Base-by-base conservation (phyloP, 2,888 invertebrate species). In the Fabriciana adippe region DNA sequence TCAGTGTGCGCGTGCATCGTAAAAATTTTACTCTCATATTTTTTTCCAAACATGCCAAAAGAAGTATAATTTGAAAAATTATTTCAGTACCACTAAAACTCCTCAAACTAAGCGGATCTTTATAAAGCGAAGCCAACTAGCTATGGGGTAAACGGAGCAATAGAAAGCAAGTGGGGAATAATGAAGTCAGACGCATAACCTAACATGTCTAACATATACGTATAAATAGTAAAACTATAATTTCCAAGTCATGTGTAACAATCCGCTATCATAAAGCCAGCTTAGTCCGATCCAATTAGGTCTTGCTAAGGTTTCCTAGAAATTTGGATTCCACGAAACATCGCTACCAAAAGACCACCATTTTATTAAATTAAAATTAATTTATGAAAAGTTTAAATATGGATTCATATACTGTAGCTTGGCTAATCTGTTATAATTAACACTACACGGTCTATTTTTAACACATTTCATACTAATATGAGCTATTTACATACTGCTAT, bases 201-300 rank as follows among this genome's bases (percentile, higher is more conserved):
- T 47, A 47, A 48, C 11, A 41, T 41, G 8, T 11, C 35, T 11
- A 41, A 11, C 11, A 41, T 15, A 59, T 59, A 59, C 47, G 26
- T 48, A 48, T 26, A 59, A 59, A 59, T 59, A 47, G 57, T 47
- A 57, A 59, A 57, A 59, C 26, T 48, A 48, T 59, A 59, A 59
- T 59, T 59, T 59, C 31, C 13, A 59, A 59, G 48, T 59, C 59
- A 59, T 59, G 59, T 59, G 59, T 66, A 41, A 63, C 63, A 67
- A 69, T 67, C 64, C 69, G 50, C 55, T 60, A 48, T 55, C 45
- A 57, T 45, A 59, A 68, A 71, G 67, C 71, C 67, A 64, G 57
- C 69, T 71, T 50, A 59, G 54, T 16, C 55, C 51, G 56, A 72
- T 72, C 72, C 72, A 64, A 72, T 72, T 72, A 72, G 56, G 47